Base-by-base conservation (phyloP, 2,113 vertebrate genomes). In the Paramormyrops kingsleyae region DNA sequence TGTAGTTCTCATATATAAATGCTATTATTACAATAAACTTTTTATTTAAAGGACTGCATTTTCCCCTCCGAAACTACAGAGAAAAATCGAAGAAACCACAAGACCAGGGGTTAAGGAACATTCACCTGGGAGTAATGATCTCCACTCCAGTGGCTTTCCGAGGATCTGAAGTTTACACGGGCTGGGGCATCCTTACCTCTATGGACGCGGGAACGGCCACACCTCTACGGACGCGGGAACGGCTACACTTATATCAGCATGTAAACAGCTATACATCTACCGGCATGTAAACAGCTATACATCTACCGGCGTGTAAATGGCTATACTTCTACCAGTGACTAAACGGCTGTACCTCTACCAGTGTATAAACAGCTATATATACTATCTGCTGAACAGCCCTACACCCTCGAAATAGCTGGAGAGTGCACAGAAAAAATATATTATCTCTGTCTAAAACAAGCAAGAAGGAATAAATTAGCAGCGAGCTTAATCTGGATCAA, bases 1-100 rank as follows among this genome's bases (percentile, higher is more conserved):
- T 50, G 87, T 13, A 44, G 27, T 53, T 70, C 56, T 56, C 47
- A 89, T 77, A 83, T 83, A 80, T 83, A 83, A 83, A 70, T 74
- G 52, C 49, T 83, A 89, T 83, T 35, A 83, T 83, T 83, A 89
- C 12, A 83, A 83, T 52, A 83, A 47, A n/a, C 50, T 83, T 56
- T 47, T 31, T 9, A 31, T 89, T 83, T 83, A 83, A 83, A 89
- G 31, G 74, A 49, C 6, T 39, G 88, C 35, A 49, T 35, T 70
- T 47, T n/a, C 24, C 62, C 17, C 74, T 19, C 35, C 17, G n/a
- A 49, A 50, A 47, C 83, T 86, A 47, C 24, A 27, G 44, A 46
- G 7, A 31, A 47, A 27, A 31, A 86, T 47, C 24, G 4, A 49
- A 86, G 47, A 50, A 86, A 31, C 83, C 83, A 10, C n/a, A 47